Evolutionary conservation across 2,113 vertebrate genomes (phyloP), one percentile per base, ranked within the genome.

Genomic region (Myxocyprinus asiaticus): DNA sequence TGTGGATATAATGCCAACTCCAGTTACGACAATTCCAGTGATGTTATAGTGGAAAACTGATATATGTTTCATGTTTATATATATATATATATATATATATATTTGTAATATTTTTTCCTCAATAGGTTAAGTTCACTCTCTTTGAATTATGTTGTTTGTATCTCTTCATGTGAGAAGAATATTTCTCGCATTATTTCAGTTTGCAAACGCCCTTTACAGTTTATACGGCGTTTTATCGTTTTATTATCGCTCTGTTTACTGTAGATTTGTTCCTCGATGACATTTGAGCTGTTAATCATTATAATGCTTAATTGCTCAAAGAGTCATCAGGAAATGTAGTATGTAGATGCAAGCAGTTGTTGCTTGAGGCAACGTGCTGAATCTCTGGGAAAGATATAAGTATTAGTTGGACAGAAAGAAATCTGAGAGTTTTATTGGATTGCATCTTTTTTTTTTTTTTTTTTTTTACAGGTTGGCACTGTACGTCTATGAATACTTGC

Each of bases 401-500:
- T 33, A 33, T 33, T 33, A 33, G 22, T 33, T 33, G 22, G 22
- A 33, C 22, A 33, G 22, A 43, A 53, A n/a, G 7, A 55, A 12
- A n/a, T 2, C 7, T 14, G 50, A n/a, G 33, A 71, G 33, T 71
- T 71, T 56, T 33, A 33, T 55, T 22, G 8, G 5, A 47, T 58
- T 14, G 1, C 14, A 61, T 9, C 2, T 45, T 9, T 9, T 66
- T 67, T 44, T 71, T 43, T 4, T 45, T 9, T 9, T 66, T 67
- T 44, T 71, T 43, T 61, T 47, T 17, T 79, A 47, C 93, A 99
- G 98, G 92, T 95, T 99, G 96, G 98, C 98, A 82, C 94, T 99
- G 84, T 99, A 99, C 10, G 97, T 99, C 82, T 99, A 99, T 86
- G 98, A 99, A 87, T 99, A 99, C 91, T 94, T 99, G 93, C 96